phyloP scores from a whole-genome alignment of 2,888 invertebrate species.

The Onchidella celtica region DNA sequence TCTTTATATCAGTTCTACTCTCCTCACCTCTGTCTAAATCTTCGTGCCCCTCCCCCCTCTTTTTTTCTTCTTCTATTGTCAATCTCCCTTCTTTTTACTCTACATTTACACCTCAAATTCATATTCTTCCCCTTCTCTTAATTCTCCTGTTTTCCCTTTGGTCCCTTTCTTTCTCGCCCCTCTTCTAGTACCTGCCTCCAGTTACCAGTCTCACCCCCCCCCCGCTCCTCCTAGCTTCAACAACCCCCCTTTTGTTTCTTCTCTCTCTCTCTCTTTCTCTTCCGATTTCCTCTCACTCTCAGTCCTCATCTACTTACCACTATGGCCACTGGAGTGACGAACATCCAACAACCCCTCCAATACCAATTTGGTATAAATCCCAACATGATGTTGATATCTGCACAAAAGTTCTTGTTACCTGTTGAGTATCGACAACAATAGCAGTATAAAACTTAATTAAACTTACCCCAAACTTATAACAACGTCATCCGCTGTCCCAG shows the following conservation, averaged over 20 bases:
- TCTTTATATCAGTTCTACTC: neutral
- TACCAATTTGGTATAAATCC: slow-evolving; percentile 62
- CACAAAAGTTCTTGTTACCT: slow-evolving; percentile 67
- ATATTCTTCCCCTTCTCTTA: neutral
- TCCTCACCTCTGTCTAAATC: neutral
- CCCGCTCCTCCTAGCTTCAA: neutral
- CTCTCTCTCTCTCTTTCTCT: neutral
- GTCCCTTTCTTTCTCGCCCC: neutral
- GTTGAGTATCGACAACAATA: too few relatives aligned
- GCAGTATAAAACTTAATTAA: too few relatives aligned
- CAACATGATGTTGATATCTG: slow-evolving; percentile 70
- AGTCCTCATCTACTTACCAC: slow-evolving; percentile 57
- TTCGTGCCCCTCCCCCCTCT: too few relatives aligned
- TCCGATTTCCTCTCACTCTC: neutral
- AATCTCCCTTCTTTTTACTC: neutral
- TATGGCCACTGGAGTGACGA: slow-evolving; percentile 66
- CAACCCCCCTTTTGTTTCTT: neutral
- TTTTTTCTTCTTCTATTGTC: neutral
- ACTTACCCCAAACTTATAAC: too few relatives aligned
- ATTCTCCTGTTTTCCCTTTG: neutral
- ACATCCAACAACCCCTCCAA: slow-evolving; percentile 66
- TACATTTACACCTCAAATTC: neutral
- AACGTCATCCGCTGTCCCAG: too few relatives aligned
- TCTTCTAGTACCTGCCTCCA: neutral
- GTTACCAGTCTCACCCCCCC: neutral